Evolutionary conservation across 1,140 invertebrate species (phyloP).

Genomic region (Trichogramma pretiosum): DNA sequence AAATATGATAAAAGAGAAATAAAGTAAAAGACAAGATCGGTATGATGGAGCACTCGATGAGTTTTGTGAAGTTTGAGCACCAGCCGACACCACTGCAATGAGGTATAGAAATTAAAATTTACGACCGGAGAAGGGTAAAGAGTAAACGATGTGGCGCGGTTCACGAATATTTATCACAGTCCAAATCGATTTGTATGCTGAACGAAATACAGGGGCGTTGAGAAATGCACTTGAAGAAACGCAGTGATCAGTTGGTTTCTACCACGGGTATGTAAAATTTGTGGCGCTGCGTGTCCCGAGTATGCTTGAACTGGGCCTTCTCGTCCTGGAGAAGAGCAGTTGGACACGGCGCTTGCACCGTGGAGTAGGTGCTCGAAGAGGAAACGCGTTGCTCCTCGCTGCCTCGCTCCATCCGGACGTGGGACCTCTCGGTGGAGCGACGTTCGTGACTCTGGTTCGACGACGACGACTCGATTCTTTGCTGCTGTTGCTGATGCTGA

Average conservation of each 20-base stretch:
- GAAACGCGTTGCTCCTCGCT: conserved; percentile 49
- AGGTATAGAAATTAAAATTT: too few relatives aligned
- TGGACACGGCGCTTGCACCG: conserved; percentile 63
- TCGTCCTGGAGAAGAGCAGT: conserved; percentile 65
- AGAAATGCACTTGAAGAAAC: conserved; percentile 3
- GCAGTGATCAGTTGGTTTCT: conserved; percentile 4
- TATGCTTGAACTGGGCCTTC: conserved; percentile 68
- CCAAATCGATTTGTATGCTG: too few relatives aligned
- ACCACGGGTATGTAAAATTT: conserved; percentile 66
- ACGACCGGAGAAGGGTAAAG: too few relatives aligned
- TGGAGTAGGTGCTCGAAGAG: conserved; percentile 62
- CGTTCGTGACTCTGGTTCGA: conserved; percentile 2
- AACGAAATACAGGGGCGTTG: too few relatives aligned
- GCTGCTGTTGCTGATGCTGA: conserved; percentile 55
- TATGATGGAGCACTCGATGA: too few relatives aligned
- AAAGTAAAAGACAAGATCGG: too few relatives aligned
- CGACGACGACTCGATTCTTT: conserved; percentile 7
- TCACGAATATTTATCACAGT: too few relatives aligned
- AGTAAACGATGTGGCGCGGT: too few relatives aligned
- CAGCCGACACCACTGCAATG: too few relatives aligned
- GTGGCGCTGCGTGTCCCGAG: conserved; percentile 70
- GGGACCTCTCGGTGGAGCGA: neutral
- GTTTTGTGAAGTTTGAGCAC: too few relatives aligned
- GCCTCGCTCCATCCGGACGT: conserved; percentile 44
- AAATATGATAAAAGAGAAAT: too few relatives aligned